Evolutionary conservation across 1,140 invertebrate genomes (phyloP).

Genomic region (Pomacea maculata): DNA sequence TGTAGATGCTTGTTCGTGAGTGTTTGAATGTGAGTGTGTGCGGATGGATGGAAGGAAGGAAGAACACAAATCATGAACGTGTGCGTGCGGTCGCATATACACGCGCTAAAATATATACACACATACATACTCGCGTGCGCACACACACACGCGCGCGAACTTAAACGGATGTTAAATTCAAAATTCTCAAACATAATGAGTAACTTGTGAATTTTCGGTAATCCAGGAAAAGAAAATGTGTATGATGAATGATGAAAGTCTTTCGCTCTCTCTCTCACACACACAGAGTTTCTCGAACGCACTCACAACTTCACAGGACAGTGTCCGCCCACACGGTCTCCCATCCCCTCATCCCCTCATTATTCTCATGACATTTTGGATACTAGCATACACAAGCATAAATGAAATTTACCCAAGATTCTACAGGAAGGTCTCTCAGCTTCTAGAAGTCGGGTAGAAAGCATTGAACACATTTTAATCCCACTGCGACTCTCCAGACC

Average conservation of each 20-base stretch:
- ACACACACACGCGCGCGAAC: slow-evolving; percentile 1
- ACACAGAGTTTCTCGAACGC: too few species aligned
- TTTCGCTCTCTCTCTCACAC: too few species aligned
- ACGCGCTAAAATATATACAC: neutral
- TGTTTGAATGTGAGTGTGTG: too few species aligned
- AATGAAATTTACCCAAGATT: too few species aligned
- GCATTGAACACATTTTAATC: neutral
- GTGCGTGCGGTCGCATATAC: neutral
- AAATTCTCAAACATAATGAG: neutral
- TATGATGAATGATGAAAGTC: neutral
- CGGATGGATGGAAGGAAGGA: too few species aligned
- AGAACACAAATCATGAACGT: neutral
- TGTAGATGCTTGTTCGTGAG: too few species aligned
- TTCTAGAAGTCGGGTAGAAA: neutral
- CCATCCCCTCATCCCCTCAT: too few species aligned
- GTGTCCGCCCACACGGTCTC: too few species aligned
- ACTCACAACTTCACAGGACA: too few species aligned
- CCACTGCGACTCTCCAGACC: neutral
- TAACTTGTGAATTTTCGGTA: neutral
- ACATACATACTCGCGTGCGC: slow-evolving; percentile 1
- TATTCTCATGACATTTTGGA: too few species aligned
- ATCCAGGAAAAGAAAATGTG: neutral
- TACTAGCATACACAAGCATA: too few species aligned
- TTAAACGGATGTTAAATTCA: neutral
- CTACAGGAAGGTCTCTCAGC: too few species aligned